Conservation (phyloP, 2,888 invertebrate genomes). For the Apeira syringaria region DNA sequence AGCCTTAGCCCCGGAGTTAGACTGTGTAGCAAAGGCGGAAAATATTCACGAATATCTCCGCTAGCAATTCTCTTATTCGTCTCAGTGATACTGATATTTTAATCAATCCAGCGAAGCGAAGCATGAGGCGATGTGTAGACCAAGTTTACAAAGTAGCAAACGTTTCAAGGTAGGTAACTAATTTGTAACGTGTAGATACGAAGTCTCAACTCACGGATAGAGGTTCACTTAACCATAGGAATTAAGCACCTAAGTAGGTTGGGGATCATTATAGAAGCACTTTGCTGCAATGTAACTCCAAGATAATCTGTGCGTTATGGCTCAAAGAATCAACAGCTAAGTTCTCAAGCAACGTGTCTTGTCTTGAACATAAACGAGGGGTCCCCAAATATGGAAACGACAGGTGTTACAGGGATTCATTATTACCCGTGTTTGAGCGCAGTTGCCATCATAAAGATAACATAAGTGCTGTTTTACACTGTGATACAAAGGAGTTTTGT, state of each 20-base stretch:
- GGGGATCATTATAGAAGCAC: neutral
- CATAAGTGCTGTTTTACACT: constrained; percentile 10
- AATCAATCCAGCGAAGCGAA: too few species aligned
- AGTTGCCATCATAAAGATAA: constrained; percentile 21
- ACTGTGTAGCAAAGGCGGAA: too few species aligned
- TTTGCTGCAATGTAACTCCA: too few species aligned
- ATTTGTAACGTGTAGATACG: neutral
- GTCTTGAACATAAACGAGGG: constrained; percentile 19
- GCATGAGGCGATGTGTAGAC: too few species aligned
- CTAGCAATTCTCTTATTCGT: too few species aligned
- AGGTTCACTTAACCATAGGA: neutral
- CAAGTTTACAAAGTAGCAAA: too few species aligned
- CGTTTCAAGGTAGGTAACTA: too few species aligned
- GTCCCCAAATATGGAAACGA: constrained; percentile 22
- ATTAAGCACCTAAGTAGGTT: neutral
- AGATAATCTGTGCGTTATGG: too few species aligned
- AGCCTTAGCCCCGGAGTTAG: too few species aligned
- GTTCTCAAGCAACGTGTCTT: constrained; percentile 9
- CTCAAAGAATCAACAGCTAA: constrained; percentile 3
- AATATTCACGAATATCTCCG: too few species aligned
- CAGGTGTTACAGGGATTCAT: constrained; percentile 26
- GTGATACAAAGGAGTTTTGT: constrained; percentile 1
- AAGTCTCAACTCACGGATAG: neutral
- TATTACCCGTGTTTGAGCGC: constrained; percentile 14
- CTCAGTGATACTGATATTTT: too few species aligned